These are phyloP conservation scores for Plusia festucae DNA, from an alignment of 2,888 invertebrate species.

Conservation along the genomic window DNA sequence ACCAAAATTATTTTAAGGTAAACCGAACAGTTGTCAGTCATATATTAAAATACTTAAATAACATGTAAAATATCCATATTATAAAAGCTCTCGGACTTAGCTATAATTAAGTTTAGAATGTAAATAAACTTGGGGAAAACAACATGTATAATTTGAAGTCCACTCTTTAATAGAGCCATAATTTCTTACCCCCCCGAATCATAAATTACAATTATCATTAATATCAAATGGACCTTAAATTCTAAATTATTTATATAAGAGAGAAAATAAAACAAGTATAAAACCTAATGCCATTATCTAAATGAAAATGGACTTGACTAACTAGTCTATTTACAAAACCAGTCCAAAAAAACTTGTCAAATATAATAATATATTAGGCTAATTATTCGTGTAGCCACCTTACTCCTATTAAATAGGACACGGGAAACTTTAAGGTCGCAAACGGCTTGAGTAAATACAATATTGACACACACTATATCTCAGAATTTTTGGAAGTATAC, in stretches of 20 bases:
- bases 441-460: slow-evolving; percentile 50
- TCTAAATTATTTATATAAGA: slow-evolving; percentile 4
- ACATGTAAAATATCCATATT: no score
- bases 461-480: slow-evolving; percentile 53
- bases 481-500: slow-evolving; percentile 39
- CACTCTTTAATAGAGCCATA: neutral
- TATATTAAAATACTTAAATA: no score
- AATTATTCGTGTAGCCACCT: slow-evolving; percentile 42
- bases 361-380: slow-evolving; percentile 18
- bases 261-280: slow-evolving; percentile 3
- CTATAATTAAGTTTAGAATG: no score
- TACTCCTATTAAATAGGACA: slow-evolving; percentile 64
- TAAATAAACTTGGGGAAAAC: no score
- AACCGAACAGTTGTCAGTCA: slow-evolving; percentile 18
- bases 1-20: slow-evolving; percentile 38
- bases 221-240: neutral
- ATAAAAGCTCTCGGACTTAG: no score
- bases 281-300: slow-evolving; percentile 1
- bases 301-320: slow-evolving; percentile 1
- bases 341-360: slow-evolving; percentile 15
- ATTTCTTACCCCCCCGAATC: neutral
- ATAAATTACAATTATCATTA: slow-evolving; percentile 4
- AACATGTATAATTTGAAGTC: neutral
- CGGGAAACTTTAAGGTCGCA: slow-evolving; percentile 66
- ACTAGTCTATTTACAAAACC: neutral